Conservation (phyloP, 2,797 vertebrate genomes). For the Poeciliopsis gracilis region DNA sequence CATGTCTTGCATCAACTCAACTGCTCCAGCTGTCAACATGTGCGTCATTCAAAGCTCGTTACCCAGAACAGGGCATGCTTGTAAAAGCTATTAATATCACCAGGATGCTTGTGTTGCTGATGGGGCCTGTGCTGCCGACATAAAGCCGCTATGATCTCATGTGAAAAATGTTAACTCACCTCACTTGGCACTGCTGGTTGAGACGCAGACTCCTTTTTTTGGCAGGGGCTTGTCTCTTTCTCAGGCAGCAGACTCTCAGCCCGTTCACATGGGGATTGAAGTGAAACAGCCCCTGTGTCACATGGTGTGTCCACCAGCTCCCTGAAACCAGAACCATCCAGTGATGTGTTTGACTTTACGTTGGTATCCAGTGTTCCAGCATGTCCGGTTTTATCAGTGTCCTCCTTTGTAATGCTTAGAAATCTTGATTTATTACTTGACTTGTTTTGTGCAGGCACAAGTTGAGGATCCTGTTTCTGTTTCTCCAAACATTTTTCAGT, state of each 20-base stretch:
- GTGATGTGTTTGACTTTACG: slow-evolving; percentile 33
- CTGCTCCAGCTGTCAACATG: slow-evolving; percentile 56
- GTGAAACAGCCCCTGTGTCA: slow-evolving; percentile 31
- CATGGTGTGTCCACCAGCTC: slow-evolving; percentile 6
- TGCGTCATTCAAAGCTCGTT: slow-evolving; percentile 66
- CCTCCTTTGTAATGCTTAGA: slow-evolving; percentile 15
- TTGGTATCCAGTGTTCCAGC: slow-evolving; percentile 30
- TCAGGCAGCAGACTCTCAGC: slow-evolving; percentile 41
- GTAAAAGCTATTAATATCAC: slow-evolving; percentile 83
- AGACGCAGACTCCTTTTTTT: slow-evolving; percentile 43
- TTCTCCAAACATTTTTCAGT: slow-evolving; percentile 19
- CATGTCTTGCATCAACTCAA: slow-evolving; percentile 32
- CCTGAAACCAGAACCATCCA: slow-evolving; percentile 24
- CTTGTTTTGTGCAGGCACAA: slow-evolving; percentile 2
- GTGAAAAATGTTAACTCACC: slow-evolving; percentile 74
- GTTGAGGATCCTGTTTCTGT: slow-evolving; percentile 23
- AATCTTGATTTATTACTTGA: slow-evolving; percentile 13
- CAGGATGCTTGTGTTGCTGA: slow-evolving; percentile 70
- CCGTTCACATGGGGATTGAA: slow-evolving; percentile 39
- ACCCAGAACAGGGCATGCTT: slow-evolving; percentile 64
- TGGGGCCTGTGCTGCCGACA: slow-evolving; percentile 66
- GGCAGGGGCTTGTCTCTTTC: slow-evolving; percentile 56
- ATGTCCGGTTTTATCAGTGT: slow-evolving; percentile 11
- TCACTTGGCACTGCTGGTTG: slow-evolving; percentile 48
- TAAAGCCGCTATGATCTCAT: slow-evolving; percentile 81